Conservation (phyloP, 2,888 invertebrate genomes). For the Antheraea assamensis region DNA sequence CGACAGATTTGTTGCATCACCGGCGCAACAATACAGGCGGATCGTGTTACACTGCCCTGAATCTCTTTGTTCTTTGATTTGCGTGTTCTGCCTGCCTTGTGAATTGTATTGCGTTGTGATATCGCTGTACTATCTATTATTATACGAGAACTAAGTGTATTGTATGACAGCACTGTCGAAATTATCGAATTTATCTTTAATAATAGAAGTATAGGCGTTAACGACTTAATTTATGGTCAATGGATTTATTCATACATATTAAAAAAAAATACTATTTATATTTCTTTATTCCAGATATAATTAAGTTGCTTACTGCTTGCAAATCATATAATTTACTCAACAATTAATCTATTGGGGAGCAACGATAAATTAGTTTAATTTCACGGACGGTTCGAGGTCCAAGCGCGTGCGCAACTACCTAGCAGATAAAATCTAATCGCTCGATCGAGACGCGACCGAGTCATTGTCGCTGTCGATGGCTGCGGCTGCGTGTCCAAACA, state of each 20-base stretch:
- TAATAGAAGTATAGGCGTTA: background rate
- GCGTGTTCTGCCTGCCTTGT: constrained; percentile 44
- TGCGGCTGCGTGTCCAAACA: constrained; percentile 66
- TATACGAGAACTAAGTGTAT: constrained; percentile 7
- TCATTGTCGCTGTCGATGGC: constrained; percentile 61
- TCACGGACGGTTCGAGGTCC: constrained; percentile 55
- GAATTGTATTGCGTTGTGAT: constrained; percentile 18
- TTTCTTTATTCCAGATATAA: background rate
- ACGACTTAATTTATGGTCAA: background rate
- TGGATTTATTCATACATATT: background rate
- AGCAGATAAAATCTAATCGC: constrained; percentile 68
- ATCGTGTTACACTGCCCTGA: constrained; percentile 78
- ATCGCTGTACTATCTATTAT: constrained; percentile 8
- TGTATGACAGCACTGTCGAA: constrained; percentile 7
- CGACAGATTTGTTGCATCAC: constrained; percentile 74
- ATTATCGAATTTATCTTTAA: constrained; percentile 1
- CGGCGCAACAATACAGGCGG: constrained; percentile 61
- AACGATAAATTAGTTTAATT: constrained; percentile 62
- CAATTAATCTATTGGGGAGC: constrained; percentile 24
- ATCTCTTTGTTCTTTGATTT: constrained; percentile 71
- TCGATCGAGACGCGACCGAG: constrained; percentile 59
- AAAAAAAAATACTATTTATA: too few relatives aligned
- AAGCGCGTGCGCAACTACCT: constrained; percentile 62
- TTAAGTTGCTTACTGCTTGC: background rate
- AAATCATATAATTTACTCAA: constrained; percentile 18